Evolutionary conservation across 2,888 invertebrate genomes (phyloP), one percentile per base, ranked within the genome.

Genomic region (Abrostola tripartita): DNA sequence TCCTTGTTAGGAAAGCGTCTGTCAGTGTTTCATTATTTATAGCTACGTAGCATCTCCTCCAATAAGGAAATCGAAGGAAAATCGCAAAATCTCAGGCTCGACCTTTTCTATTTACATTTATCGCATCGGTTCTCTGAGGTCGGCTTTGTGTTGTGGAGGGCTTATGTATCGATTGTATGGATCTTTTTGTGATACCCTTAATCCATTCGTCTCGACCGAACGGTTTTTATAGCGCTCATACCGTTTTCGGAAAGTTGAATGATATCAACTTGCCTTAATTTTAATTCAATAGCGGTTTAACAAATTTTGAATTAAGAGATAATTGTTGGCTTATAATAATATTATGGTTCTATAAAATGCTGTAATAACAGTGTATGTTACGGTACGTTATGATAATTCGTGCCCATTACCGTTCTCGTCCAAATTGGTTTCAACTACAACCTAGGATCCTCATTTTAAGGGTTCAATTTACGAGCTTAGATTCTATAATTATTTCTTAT

Each of bases 1-100:
- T 88, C 79, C 73, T 81, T 82, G 85, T 87, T 87, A 87, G 81
- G 57, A 42, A 65, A 65, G 67, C 64, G 52, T 52, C 8, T 41
- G 56, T 65, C 67, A 56, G 56, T 61, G 55, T 65, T 72, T 62
- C 61, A 74, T 71, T 73, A 76, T 68, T 69, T 76, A 68, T 37
- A 63, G 55, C 51, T 36, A 55, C 49, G 55, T 65, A 11, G 36
- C 41, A 52, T 14, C 12, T 12, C 50, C 54, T 65, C 50, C 50
- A 76, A 65, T 74, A 79, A 73, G 74, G 74, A 79, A 80, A 71
- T 71, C 35, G 47, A 12, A 54, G 61, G 47, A 64, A 64, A 71
- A 57, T 71, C 60, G 58, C 61, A 71, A 71, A 69, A 56, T 66
- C 65, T 63, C 42, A 24, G 41, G 42, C 50, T 58, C 61, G 61